Conservation (phyloP, 2,797 vertebrate species). For the Gymnothorax javanicus region DNA sequence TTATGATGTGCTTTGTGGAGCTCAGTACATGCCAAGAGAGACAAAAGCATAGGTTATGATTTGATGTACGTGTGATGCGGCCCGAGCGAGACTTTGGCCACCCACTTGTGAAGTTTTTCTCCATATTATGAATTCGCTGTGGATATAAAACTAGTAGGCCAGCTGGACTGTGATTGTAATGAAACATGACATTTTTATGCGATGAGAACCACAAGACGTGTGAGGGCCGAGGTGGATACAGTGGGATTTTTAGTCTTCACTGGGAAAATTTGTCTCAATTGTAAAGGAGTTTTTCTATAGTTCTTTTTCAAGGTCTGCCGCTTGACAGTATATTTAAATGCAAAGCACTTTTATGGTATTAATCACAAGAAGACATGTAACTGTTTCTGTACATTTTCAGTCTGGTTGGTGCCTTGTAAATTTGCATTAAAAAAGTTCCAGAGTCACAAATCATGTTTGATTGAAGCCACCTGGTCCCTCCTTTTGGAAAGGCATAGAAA, state of each 20-base stretch:
- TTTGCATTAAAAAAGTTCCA: conserved; percentile 59
- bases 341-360: conserved; percentile 59
- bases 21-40: neutral
- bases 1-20: neutral
- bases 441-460: conserved; percentile 57
- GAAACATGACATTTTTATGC: conserved; percentile 23
- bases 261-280: conserved; percentile 62
- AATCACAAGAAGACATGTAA: conserved; percentile 46
- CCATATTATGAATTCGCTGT: conserved; percentile 27
- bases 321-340: conserved; percentile 63
- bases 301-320: conserved; percentile 65
- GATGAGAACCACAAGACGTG: conserved; percentile 24
- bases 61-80: neutral
- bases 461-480: conserved; percentile 65
- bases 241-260: conserved; percentile 25
- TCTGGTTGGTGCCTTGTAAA: conserved; percentile 61
- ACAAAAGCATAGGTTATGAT: neutral
- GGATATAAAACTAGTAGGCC: conserved; percentile 31
- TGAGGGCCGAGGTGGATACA: conserved; percentile 15
- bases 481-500: conserved; percentile 10
- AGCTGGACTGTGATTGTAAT: conserved; percentile 27
- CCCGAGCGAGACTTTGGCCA: conserved; percentile 26
- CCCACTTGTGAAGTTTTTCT: conserved; percentile 27
- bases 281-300: conserved; percentile 60
- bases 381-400: conserved; percentile 38